Evolutionary conservation across 1,140 invertebrate genomes (phyloP), one percentile per base, ranked within the genome.

Genomic region (Oedothorax gibbosus): DNA sequence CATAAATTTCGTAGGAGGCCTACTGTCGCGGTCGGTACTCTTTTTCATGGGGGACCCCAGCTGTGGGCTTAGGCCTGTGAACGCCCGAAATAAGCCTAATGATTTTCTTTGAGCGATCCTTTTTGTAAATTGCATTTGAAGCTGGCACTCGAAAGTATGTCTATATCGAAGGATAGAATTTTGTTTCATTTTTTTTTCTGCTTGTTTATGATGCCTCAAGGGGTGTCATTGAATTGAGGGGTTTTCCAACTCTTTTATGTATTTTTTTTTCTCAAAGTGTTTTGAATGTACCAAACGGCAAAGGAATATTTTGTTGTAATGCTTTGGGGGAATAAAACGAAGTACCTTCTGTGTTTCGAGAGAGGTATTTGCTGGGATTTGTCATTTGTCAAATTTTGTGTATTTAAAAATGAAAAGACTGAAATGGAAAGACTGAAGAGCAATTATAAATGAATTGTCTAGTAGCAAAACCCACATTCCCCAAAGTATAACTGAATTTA

Each of bases 31-130:
- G 60, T 56, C 62, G 66, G 64, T 56, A 84, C 76, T 77, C 76
- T 65, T 72, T 76, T 62, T 65, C 62, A 75, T 54, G 69, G 76
- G 15, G 73, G 82, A 65, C 82, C 82, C 73, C 82, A 84, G 82
- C 82, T 84, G 82, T 60, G 57, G 20, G 57, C 21, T 15, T 50
- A 60, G 50, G 65, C 72, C 82, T 68, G 72, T 84, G 75, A 84
- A 84, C 82, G 72, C 72, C 62, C n/a, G 82, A 84, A 84, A 84
- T 84, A 77, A 84, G 72, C 82, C 72, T 84, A 84, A 84, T 84
- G 72, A 84, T 84, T 82, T 82, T 82, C 80, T 76, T 15, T 71
- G 51, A 35, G 51, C 69, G 49, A 18, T 71, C 14, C 10, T 71
- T 15, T 82, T 65, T 68, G 80, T 73, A 82, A 82, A 82, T 82